Evolutionary conservation across 2,113 vertebrate species (phyloP).

Genomic region (Neodon shergylaensis): DNA sequence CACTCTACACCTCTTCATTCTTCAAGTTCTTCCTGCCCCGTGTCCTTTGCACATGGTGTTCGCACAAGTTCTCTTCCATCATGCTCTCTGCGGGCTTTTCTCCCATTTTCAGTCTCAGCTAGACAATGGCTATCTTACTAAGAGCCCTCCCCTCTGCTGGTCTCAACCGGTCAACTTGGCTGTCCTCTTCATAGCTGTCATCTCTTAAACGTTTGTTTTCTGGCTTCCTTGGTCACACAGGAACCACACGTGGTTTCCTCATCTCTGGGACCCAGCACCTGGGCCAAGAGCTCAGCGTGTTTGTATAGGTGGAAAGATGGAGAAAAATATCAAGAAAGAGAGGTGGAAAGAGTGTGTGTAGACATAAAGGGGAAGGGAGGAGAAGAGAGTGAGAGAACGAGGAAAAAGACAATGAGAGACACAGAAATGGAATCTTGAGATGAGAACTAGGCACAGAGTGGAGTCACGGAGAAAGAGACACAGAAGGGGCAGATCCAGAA

Average conservation of each 20-base stretch:
- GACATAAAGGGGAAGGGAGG: not conserved
- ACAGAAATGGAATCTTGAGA: not conserved
- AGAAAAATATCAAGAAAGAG: not conserved
- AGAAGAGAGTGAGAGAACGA: not conserved
- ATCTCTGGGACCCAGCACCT: rapidly evolving
- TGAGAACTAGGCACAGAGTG: not conserved
- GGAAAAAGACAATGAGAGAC: not conserved
- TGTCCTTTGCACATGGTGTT: not conserved
- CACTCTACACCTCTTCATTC: not conserved
- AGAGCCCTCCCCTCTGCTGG: too few species aligned
- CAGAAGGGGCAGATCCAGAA: rapidly evolving
- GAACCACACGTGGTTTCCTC: rapidly evolving
- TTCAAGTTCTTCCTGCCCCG: not conserved
- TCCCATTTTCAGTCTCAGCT: not conserved
- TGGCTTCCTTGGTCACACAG: too few species aligned
- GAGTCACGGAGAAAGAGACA: not conserved
- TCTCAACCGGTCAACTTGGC: not conserved
- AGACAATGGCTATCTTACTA: rapidly evolving
- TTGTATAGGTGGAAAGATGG: too few species aligned
- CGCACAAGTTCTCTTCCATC: too few species aligned
- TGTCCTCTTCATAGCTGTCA: not conserved
- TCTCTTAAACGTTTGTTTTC: not conserved
- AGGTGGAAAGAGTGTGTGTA: rapidly evolving
- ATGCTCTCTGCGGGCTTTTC: rapidly evolving
- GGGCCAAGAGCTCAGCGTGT: not conserved